A percentile compares a stretch with the other conserved stretches of the same genome.
Evolutionary conservation across 2,113 vertebrate species (phyloP).

Genomic region (Indicator indicator): DNA sequence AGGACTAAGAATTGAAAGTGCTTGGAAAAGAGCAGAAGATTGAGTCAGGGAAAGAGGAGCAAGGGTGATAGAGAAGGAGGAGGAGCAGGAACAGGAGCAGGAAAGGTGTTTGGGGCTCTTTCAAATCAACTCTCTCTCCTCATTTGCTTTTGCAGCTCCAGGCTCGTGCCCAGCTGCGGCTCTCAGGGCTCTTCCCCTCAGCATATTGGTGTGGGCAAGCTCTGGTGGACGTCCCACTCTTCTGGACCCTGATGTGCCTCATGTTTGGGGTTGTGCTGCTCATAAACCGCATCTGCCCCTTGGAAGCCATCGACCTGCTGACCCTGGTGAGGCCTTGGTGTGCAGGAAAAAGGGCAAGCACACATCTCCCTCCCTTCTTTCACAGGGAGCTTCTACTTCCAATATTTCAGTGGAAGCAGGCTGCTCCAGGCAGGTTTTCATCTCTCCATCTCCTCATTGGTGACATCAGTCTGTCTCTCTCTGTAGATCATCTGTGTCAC

Average conservation of each 20-base stretch:
- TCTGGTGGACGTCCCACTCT: slow-evolving; percentile 83
- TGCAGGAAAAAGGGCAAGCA: rapidly evolving
- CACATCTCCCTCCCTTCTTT: not conserved
- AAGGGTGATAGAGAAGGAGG: not conserved
- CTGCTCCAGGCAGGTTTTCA: not conserved
- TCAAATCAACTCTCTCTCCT: not conserved
- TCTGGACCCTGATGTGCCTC: slow-evolving; percentile 78
- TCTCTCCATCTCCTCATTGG: rapidly evolving
- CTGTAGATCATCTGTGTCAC: slow-evolving; percentile 76
- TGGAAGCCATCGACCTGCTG: rapidly evolving
- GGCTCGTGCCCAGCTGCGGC: slow-evolving; percentile 81
- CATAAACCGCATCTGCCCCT: not conserved
- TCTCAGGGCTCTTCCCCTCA: slow-evolving; percentile 86
- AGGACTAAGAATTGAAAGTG: not conserved
- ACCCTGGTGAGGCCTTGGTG: not conserved
- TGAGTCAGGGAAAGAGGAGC: not conserved
- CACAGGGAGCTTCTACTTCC: rapidly evolving
- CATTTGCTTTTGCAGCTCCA: slow-evolving; percentile 75
- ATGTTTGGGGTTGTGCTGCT: slow-evolving; percentile 65
- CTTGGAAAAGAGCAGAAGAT: not conserved
- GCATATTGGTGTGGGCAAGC: slow-evolving; percentile 93
- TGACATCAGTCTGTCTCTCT: not conserved
- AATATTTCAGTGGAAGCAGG: rapidly evolving
- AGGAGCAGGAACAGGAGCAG: not conserved
- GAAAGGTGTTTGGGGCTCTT: not conserved